These are phyloP conservation scores for Drosophila sucinea DNA, from an alignment of 1,140 invertebrate genomes.

Conservation along the genomic window DNA sequence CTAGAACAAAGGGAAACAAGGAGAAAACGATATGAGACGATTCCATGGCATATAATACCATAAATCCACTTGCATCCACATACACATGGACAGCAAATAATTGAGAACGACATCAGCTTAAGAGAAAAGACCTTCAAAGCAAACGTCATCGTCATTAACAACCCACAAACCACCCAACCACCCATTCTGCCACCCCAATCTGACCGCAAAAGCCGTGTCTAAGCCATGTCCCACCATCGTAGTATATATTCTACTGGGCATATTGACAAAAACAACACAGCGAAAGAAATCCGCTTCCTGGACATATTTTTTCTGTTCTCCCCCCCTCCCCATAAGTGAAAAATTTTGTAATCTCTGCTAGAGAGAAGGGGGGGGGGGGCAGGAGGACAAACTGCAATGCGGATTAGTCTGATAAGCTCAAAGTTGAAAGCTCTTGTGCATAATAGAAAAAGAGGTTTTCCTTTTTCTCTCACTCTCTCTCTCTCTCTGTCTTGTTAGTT, in stretches of 20 bases:
- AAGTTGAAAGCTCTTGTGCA: neutral
- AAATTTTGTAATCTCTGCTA: conserved; percentile 75
- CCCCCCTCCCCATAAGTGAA: conserved; percentile 60
- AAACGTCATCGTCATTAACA: conserved; percentile 73
- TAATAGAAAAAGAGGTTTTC: neutral
- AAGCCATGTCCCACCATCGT: conserved; percentile 44
- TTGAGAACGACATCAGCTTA: conserved; percentile 54
- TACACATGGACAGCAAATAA: conserved; percentile 32
- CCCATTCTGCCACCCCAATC: neutral
- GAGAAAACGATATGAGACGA: conserved; percentile 1
- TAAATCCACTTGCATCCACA: conserved; percentile 7
- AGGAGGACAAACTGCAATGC: conserved; percentile 36
- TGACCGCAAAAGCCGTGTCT: conserved; percentile 69
- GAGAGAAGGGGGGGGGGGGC: conserved; percentile 15
- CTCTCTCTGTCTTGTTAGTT: conserved; percentile 14
- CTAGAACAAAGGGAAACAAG: conserved; percentile 31
- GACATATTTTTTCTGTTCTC: conserved; percentile 33
- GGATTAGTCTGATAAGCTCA: conserved; percentile 66
- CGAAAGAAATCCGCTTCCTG: conserved; percentile 44
- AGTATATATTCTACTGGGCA: conserved; percentile 20
- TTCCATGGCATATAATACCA: conserved; percentile 18
- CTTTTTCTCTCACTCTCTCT: neutral
- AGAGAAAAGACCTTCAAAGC: conserved; percentile 67
- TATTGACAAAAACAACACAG: conserved; percentile 41
- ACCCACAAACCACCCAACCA: conserved; percentile 24